Percentiles rank a stretch among this genome's conserved stretches.
These are phyloP conservation scores for human (Homo sapiens) DNA, from an alignment of 2,113 vertebrate genomes.

Conservation along the genomic window DNA sequence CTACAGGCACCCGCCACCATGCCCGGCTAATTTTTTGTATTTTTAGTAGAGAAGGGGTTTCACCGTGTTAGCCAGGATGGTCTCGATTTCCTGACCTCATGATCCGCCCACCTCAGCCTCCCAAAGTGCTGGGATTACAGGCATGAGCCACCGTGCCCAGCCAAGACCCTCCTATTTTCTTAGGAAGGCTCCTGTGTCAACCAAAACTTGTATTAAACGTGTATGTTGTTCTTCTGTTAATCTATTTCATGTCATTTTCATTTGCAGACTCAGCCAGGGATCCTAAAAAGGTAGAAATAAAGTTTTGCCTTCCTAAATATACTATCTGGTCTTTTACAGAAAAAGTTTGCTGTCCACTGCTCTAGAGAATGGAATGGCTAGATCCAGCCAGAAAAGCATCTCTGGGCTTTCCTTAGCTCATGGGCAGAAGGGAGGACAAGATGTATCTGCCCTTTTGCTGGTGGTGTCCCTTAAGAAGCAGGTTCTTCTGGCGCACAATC, in stretches of 20 bases:
- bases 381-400: background rate
- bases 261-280: background rate
- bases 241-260: background rate
- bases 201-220: background rate
- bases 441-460: background rate
- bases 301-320: background rate
- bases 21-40: too few species aligned
- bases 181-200: background rate
- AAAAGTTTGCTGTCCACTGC: background rate
- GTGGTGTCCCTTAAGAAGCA: background rate
- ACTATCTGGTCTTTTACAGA: background rate
- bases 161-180: background rate
- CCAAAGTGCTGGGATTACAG: too few species aligned
- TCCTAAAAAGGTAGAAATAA: background rate
- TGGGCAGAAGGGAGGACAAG: background rate
- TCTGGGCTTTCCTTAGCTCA: background rate
- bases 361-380: background rate
- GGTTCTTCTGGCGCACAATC: background rate
- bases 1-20: too few species aligned
- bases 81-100: too few species aligned
- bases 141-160: too few species aligned
- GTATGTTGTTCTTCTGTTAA: background rate
- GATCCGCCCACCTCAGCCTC: too few species aligned
- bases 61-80: too few species aligned
- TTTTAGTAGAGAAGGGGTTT: too few species aligned